These are phyloP conservation scores for Eubucco bourcierii DNA, from an alignment of 2,113 vertebrate genomes.

Conservation along the genomic window DNA sequence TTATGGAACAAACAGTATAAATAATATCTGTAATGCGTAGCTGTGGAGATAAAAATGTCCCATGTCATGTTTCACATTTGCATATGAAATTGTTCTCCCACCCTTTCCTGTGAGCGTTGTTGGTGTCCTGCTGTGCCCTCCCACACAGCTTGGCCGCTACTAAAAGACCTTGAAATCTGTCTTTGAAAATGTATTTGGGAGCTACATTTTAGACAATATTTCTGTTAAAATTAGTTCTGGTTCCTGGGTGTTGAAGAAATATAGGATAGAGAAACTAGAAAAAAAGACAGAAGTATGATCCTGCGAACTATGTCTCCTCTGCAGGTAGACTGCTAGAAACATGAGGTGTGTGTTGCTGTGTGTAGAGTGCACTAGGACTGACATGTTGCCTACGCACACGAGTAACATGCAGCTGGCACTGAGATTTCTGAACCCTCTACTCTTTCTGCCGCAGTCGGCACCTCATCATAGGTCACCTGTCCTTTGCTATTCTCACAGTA, in stretches of 20 bases:
- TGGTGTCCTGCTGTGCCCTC: constrained; percentile 5
- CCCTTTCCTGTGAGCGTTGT: constrained; percentile 14
- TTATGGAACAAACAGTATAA: not conserved
- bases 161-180: constrained; percentile 1
- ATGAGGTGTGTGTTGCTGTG: not conserved
- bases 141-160: constrained; percentile 2
- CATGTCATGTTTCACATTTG: not conserved
- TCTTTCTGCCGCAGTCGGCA: not conserved
- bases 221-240: not conserved
- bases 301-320: not conserved
- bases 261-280: not conserved
- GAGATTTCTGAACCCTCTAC: not conserved
- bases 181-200: not conserved
- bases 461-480: not conserved
- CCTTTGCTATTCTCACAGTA: not conserved
- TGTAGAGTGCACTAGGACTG: not conserved
- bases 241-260: not conserved
- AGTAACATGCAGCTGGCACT: not conserved
- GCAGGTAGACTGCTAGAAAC: not conserved
- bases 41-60: not conserved
- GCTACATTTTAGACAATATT: not conserved
- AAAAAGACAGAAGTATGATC: not conserved
- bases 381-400: not conserved
- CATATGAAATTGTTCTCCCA: not conserved
- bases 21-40: not conserved